Evolutionary conservation across 2,113 vertebrate species (phyloP), one percentile per base, ranked within the genome.

Genomic region (Microcebus tavaratra): DNA sequence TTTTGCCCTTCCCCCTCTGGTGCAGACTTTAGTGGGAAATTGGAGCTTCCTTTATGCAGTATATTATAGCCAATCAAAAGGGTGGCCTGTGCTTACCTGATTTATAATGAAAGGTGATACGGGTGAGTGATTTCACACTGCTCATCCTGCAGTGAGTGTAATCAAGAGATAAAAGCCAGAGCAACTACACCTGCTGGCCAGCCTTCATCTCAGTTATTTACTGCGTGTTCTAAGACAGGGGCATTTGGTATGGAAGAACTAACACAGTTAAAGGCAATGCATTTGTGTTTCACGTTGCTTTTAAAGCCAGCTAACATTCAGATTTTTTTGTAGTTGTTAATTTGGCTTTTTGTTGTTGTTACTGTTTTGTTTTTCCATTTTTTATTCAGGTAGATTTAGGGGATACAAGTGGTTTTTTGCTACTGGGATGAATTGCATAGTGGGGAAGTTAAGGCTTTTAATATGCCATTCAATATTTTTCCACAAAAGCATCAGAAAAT

Each of bases 41-140:
- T 48, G 91, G 39, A 48, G 76, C 92, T 34, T 96, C 67, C 95
- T 88, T 97, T 81, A 42, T 82, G 76, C 48, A 36, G 55, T 81
- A 34, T 48, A 95, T 42, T 48, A 86, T 34, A 92, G 76, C 80
- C 84, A 93, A 57, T 98, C 94, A 55, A 84, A 97, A 97, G 88
- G 29, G 79, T 0, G 0, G 18, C 67, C 79, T 96, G 34, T 0
- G 3, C 70, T 97, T 96, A 88, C 75, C 50, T 96, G 94, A 88
- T 90, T 92, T 97, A 86, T 94, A 81, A 75, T 88, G 94, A 73
- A 91, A 98, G 87, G 87, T 91, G 65, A 45, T 39, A 8, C 0
- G 23, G 59, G 82, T 80, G 90, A 96, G 94, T 88, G 85, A 86
- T 96, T 97, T 95, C 94, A 91, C 86, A 81, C 31, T 72, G 90